A percentile compares a stretch with the other conserved stretches of the same genome.
Evolutionary conservation across 1,140 invertebrate genomes (phyloP).

Genomic region (Bombus balteatus): DNA sequence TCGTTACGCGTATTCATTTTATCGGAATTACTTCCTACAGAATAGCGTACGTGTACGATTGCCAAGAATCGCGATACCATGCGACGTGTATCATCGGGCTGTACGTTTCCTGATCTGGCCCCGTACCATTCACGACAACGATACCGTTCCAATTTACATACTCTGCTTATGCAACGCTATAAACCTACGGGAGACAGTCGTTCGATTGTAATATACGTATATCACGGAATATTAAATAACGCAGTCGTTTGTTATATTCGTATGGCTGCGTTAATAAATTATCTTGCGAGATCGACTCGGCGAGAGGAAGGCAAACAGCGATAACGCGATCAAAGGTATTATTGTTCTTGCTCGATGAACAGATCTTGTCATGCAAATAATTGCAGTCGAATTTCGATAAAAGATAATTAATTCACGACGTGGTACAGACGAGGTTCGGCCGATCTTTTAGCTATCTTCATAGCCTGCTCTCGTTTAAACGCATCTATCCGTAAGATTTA

Average conservation of each 20-base stretch:
- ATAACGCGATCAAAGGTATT: conserved; percentile 17
- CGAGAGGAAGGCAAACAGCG: not conserved
- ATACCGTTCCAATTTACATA: conserved; percentile 20
- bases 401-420: not conserved
- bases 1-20: conserved; percentile 36
- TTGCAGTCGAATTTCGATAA: not conserved
- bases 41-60: not conserved
- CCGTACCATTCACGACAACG: not conserved
- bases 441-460: not conserved
- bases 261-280: not conserved
- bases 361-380: not conserved
- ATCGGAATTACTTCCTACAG: conserved; percentile 32
- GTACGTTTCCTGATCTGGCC: conserved; percentile 1
- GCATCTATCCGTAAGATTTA: no score
- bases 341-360: not conserved
- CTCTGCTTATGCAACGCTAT: not conserved
- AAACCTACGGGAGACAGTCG: not conserved
- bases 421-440: no score
- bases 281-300: not conserved
- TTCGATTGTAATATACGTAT: not conserved
- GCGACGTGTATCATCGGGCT: not conserved
- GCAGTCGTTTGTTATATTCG: not conserved
- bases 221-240: not conserved
- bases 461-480: no score
- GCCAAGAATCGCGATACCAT: not conserved